Evolutionary conservation across 2,113 vertebrate genomes (phyloP).

Genomic region (Malurus melanocephalus): DNA sequence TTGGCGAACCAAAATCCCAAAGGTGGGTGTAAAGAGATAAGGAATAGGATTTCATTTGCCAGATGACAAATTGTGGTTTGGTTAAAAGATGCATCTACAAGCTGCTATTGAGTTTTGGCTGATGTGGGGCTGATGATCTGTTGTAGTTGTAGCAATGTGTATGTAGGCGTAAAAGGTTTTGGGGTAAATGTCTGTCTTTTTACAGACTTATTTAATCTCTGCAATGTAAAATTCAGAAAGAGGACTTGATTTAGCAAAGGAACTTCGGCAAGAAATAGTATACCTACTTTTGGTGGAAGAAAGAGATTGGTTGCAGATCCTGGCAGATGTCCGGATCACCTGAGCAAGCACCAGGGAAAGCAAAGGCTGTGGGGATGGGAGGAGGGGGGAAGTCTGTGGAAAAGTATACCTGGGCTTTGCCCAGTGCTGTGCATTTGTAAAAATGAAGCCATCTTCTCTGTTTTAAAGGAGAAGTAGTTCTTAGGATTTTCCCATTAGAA

Average conservation of each 20-base stretch:
- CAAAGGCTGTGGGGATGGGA: neutral
- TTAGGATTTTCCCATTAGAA: neutral
- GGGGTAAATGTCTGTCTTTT: neutral
- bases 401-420: neutral
- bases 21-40: neutral
- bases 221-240: neutral
- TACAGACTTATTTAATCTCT: neutral
- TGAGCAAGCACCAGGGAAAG: neutral
- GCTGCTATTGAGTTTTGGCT: neutral
- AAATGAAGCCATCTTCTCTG: neutral
- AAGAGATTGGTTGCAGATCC: neutral
- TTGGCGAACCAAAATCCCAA: neutral
- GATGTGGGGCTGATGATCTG: neutral
- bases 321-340: neutral
- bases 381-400: rapidly evolving
- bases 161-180: neutral
- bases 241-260: neutral
- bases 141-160: neutral
- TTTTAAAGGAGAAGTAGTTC: neutral
- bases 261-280: neutral
- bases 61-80: neutral
- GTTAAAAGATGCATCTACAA: neutral
- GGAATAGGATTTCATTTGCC: neutral
- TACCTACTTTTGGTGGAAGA: neutral
- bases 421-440: neutral